These are phyloP conservation scores for Psettodes erumei DNA, from an alignment of 2,113 vertebrate species.

Conservation along the genomic window DNA sequence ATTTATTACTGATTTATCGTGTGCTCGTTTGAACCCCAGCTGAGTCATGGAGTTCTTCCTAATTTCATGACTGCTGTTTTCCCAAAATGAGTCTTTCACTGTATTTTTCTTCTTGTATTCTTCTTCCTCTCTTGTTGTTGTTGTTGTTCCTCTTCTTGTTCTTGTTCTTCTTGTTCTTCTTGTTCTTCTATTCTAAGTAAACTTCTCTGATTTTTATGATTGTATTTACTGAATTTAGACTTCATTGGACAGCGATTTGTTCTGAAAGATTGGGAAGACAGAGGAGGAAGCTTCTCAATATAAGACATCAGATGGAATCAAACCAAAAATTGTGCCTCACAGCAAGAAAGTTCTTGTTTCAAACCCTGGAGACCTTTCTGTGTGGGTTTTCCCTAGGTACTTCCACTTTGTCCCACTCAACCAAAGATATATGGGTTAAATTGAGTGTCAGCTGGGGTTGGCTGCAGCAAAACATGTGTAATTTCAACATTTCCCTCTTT, in stretches of 20 bases:
- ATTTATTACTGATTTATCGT: constrained; percentile 6
- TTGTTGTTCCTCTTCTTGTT: no score
- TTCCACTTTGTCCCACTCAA: no score
- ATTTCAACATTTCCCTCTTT: no score
- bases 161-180: no score
- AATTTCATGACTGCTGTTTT: background rate
- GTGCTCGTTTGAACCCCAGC: background rate
- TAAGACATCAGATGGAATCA: background rate
- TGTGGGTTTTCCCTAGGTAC: no score
- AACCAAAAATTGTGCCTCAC: no score
- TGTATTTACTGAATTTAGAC: background rate
- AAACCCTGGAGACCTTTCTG: no score
- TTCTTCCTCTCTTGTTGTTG: background rate
- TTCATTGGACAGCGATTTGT: background rate
- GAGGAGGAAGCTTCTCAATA: background rate
- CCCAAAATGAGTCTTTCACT: background rate
- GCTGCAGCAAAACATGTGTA: no score
- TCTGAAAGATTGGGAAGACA: background rate
- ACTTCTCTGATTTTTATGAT: background rate
- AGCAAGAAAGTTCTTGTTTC: no score
- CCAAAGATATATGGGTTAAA: no score
- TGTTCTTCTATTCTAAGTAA: no score
- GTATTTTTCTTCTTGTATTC: background rate
- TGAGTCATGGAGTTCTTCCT: background rate
- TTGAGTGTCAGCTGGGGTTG: no score